Evolutionary conservation across 2,888 invertebrate genomes (phyloP), one percentile per base, ranked within the genome.

Genomic region (Augochlorella aurata): DNA sequence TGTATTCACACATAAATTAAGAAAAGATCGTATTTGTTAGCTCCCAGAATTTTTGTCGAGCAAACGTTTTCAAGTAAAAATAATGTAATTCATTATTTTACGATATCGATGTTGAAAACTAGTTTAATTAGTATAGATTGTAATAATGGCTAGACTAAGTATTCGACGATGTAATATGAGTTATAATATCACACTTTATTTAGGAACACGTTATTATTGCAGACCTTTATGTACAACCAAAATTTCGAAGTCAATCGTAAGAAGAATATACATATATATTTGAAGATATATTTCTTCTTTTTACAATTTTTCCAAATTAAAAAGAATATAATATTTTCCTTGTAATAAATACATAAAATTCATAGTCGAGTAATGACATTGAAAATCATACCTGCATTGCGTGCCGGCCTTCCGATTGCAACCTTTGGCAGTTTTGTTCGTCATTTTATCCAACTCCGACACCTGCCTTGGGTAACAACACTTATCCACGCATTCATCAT

Each of bases 381-480:
- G 61, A 71, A 65, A 58, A 50, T 0, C 52, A 84, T 92, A 97
- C 96, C 97, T 97, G 96, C 97, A 97, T 90, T 97, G 96, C 0
- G 97, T 97, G 80, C 95, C 95, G 66, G 95, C 95, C 88, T 96
- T 96, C 74, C 98, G 95, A 45, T 96, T 96, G 93, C 98, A 99
- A 4, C 97, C 97, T 88, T 96, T 96, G 61, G 97, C 97, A 0
- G 96, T 95, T 54, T 94, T 94, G 93, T 97, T 97, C 83, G 94
- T 94, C 77, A 95, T 95, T 84, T 95, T 95, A 89, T 97, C 98
- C 84, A 95, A 94, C 61, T 95, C 95, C 92, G 96, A 97, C 73
- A 97, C 95, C 89, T 96, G 94, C 38, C 98, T 95, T 24, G 99
- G 98, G 94, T 98, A 98, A 94, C 99, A 99, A 93, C 99, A 99